Conservation (phyloP, 2,797 vertebrate species). For the Euthynnus affinis region DNA sequence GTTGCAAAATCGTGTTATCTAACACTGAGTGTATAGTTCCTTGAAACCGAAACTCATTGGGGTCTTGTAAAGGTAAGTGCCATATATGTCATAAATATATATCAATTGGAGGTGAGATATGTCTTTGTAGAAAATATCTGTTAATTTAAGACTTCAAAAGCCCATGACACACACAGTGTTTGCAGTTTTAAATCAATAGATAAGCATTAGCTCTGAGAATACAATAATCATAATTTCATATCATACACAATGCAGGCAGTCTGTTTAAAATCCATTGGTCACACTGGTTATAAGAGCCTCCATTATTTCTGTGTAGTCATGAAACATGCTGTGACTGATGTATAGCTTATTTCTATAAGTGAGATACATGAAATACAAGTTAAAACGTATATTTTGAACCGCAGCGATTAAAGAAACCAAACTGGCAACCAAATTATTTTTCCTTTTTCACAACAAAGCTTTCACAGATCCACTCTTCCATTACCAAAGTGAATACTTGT, state of each 20-base stretch:
- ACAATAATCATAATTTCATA: constrained; percentile 26
- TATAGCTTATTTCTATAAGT: constrained; percentile 10
- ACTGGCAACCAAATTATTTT: constrained; percentile 22
- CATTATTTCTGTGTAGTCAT: constrained; percentile 10
- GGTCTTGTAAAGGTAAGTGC: background rate
- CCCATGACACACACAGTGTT: constrained; percentile 26
- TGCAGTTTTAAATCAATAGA: constrained; percentile 35
- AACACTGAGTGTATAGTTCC: background rate
- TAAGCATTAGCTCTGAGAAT: constrained; percentile 34
- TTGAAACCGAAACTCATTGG: background rate
- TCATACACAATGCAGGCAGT: constrained; percentile 37
- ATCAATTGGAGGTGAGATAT: constrained; percentile 1
- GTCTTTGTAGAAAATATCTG: background rate
- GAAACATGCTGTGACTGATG: constrained; percentile 16
- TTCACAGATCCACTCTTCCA: constrained; percentile 33
- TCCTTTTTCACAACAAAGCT: constrained; percentile 43
- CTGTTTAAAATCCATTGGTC: constrained; percentile 48
- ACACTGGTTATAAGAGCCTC: constrained; percentile 2
- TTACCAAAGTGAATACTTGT: constrained; percentile 61
- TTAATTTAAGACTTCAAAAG: background rate
- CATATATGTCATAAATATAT: constrained; percentile 1
- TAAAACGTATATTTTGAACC: constrained; percentile 17
- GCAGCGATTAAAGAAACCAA: constrained; percentile 35
- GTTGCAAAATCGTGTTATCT: background rate
- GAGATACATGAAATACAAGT: constrained; percentile 1